Evolutionary conservation across 35 echinoderm and acorn worm species (phyloP).

Genomic region (Heliocidaris tuberculata): DNA sequence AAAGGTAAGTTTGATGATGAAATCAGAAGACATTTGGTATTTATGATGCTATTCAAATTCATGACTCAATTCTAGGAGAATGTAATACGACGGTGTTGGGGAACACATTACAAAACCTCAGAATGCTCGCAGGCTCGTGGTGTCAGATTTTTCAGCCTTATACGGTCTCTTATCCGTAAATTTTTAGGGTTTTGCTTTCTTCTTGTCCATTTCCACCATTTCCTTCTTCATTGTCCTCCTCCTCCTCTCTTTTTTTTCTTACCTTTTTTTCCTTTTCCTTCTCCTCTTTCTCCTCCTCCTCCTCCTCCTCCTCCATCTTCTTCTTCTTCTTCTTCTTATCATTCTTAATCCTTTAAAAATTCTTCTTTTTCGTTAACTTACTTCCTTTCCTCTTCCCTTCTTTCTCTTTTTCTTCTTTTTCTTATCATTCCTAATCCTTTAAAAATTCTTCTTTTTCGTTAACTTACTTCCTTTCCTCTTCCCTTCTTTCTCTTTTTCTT

Average conservation of each 20-base stretch:
- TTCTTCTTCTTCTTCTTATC: too few species aligned
- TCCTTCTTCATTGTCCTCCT: background rate
- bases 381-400: too few species aligned
- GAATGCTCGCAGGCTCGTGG: background rate
- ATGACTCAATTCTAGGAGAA: slow-evolving; percentile 1
- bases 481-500: too few species aligned
- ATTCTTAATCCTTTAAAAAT: too few species aligned
- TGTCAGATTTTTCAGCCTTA: background rate
- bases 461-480: too few species aligned
- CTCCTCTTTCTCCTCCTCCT: background rate
- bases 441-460: too few species aligned
- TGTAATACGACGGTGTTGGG: background rate
- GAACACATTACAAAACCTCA: background rate
- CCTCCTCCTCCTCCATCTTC: too few species aligned
- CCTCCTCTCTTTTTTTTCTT: background rate
- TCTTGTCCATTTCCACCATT: too few species aligned
- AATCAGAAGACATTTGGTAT: background rate
- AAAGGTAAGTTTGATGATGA: background rate
- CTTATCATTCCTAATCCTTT: too few species aligned
- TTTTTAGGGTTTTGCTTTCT: background rate
- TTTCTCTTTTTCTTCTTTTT: too few species aligned
- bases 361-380: too few species aligned
- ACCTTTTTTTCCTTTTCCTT: background rate
- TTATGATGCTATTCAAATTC: slow-evolving; percentile 4
- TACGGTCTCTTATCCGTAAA: background rate